Base-by-base conservation (phyloP, 2,888 invertebrate genomes). In the Coelogynopora nodosa region DNA sequence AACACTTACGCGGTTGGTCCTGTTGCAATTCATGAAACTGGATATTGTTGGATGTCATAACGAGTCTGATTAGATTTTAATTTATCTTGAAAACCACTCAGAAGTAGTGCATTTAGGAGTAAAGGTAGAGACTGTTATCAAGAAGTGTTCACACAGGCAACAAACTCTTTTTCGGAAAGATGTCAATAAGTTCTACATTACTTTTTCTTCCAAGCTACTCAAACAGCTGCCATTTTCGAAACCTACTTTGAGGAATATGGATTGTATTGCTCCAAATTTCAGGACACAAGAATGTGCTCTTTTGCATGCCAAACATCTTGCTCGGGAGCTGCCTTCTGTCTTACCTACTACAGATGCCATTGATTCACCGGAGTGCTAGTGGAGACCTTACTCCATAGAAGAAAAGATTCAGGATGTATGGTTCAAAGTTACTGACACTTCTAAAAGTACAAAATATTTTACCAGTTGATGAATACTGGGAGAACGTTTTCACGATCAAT, bases 61-160 rank as follows among this genome's bases (percentile, higher is more conserved):
- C 10, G 82, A 29, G 5, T 31, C 30, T 82, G 30, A 82, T 26
- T 30, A 30, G n/a, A 1, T 82, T 27, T 30, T 18, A 82, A 82
- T 82, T 82, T 26, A 82, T 31, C 10, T 82, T 5, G 26, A 82
- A 82, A 82, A 82, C 82, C 82, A 13, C 30, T 31, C 30, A 31
- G 2, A 2, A 1, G 26, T 30, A 82, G 31, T 82, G 10, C 82
- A 82, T 2, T 5, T 23, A 5, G 82, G 82, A 30, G 26, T 82
- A 82, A 13, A 82, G 23, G 82, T 31, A 5, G 30, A 28, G 5
- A 31, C 82, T 10, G 18, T 82, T 30, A 2, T 82, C 30, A 2
- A 82, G 18, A 30, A 82, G 26, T 82, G 82, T 82, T 30, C 82
- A 5, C 82, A 2, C 10, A 30, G 5, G 30, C 82, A 82, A 31